These are phyloP conservation scores for Brachionus rubens DNA, from an alignment of 1,140 invertebrate species.

Conservation along the genomic window DNA sequence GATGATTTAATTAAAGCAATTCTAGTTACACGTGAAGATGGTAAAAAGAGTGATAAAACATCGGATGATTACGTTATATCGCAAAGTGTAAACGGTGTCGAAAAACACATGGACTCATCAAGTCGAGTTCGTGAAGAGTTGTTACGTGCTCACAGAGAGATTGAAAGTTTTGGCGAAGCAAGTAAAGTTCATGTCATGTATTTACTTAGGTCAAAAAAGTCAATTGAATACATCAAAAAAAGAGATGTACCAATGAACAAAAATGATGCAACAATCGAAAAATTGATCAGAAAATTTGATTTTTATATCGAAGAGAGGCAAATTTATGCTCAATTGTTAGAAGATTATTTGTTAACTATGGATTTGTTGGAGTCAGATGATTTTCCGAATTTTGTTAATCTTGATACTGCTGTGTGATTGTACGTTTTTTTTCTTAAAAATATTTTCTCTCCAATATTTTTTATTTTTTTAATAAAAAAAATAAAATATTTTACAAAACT, in stretches of 20 bases:
- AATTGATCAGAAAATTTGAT: conserved; percentile 7
- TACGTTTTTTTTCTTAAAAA: too few relatives aligned
- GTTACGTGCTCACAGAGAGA: not conserved
- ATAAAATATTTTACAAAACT: too few relatives aligned
- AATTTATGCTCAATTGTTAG: conserved; percentile 2
- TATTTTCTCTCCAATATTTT: too few relatives aligned
- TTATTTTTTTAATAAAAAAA: too few relatives aligned
- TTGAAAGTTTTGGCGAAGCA: not conserved
- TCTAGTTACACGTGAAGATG: not conserved
- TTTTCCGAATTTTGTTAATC: not conserved
- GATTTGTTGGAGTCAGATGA: not conserved
- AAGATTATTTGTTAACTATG: conserved; percentile 12
- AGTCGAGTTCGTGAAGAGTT: not conserved
- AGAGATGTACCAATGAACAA: conserved; percentile 3
- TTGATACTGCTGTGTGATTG: conserved; percentile 9
- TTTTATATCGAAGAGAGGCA: conserved; percentile 16
- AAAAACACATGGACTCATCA: not conserved
- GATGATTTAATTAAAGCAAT: conserved; percentile 19
- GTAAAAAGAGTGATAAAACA: not conserved
- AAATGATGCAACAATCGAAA: not conserved
- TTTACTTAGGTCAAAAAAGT: conserved; percentile 17
- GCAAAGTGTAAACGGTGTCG: not conserved
- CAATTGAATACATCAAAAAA: not conserved
- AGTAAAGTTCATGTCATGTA: not conserved
- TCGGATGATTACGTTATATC: conserved; percentile 15